Conservation (phyloP, 2,888 invertebrate species). For the Cryptosula pallasiana region DNA sequence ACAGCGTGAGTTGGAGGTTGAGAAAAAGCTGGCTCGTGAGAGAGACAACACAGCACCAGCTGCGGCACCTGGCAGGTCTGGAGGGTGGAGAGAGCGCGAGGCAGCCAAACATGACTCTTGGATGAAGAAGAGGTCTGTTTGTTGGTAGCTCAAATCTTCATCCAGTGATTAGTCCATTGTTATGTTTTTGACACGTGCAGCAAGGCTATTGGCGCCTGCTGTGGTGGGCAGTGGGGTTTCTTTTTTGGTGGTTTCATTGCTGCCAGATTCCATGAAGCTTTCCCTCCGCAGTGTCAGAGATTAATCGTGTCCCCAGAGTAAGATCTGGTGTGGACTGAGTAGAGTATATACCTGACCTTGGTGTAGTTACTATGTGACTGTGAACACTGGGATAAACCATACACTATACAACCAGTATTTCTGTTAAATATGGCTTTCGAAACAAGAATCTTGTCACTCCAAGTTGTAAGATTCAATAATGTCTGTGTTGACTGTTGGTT, state of each 20-base stretch:
- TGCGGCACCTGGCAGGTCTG: slow-evolving; percentile 25
- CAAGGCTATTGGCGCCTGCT: slow-evolving; percentile 22
- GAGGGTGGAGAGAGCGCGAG: slow-evolving; percentile 46
- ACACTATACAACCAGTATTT: no score
- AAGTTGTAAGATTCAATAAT: no score
- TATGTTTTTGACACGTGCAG: background rate
- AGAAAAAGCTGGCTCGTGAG: slow-evolving; percentile 35
- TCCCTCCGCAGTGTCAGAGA: slow-evolving; percentile 10
- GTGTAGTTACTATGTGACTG: slow-evolving; percentile 14
- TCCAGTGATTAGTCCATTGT: no score
- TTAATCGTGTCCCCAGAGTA: slow-evolving; percentile 18
- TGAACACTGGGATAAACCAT: slow-evolving; percentile 24
- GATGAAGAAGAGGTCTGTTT: slow-evolving; percentile 27
- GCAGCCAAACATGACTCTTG: slow-evolving; percentile 42
- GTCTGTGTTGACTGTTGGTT: no score
- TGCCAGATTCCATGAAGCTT: background rate
- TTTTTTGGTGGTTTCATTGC: background rate
- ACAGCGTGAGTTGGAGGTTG: slow-evolving; percentile 46
- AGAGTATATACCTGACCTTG: slow-evolving; percentile 21
- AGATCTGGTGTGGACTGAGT: slow-evolving; percentile 22
- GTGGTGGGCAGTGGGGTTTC: slow-evolving; percentile 11
- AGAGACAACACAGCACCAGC: slow-evolving; percentile 21
- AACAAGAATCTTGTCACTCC: no score
- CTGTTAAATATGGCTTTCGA: no score
- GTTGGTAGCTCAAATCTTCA: no score